Base-by-base conservation (phyloP, 2,797 vertebrate genomes). In the Agapornis canus region DNA sequence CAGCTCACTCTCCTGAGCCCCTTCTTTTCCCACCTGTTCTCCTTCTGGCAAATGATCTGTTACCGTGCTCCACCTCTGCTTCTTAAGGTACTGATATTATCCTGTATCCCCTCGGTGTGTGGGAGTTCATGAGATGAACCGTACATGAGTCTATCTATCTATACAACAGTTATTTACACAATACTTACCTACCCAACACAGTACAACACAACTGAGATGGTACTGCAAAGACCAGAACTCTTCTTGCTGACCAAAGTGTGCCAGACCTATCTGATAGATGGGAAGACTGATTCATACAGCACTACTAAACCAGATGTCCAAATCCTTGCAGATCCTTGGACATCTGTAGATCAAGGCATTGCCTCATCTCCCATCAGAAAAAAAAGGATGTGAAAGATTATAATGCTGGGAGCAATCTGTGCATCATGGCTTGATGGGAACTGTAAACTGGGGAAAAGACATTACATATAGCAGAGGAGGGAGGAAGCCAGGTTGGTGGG, bases 161-260 rank as follows among this genome's bases (percentile, higher is more conserved):
- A 51, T 26, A 42, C 35, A 69, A 45, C 61, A 8, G 16, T 32
- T 68, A 2, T 56, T 68, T 64, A 31, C 31, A 23, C 22, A 2
- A 23, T 7, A 32, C 6, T 13, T 8, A 3, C 15, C 68, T 26
- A 31, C 40, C 17, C 47, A 19, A 10, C 6, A 21, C 0, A 2
- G 37, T 11, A 35, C 51, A 26, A 49, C 14, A 42, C 35, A 15
- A 8, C 42, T 13, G 29, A 49, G 66, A 25, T 0, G 2, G 10
- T 49, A 27, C 32, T 47, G n/a, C 27, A 31, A 65, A 70, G 15
- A 20, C 9, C n/a, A 27, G 21, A 89, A 65, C 22, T 21, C 31
- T 66, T 66, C 29, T 51, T 42, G 26, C 37, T 63, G 42, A n/a
- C 11, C 37, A 21, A 37, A 51, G 2, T 5, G 8, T 43, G 32